These are phyloP conservation scores for Gracilinanus agilis DNA, from an alignment of 2,113 vertebrate species.

Conservation along the genomic window DNA sequence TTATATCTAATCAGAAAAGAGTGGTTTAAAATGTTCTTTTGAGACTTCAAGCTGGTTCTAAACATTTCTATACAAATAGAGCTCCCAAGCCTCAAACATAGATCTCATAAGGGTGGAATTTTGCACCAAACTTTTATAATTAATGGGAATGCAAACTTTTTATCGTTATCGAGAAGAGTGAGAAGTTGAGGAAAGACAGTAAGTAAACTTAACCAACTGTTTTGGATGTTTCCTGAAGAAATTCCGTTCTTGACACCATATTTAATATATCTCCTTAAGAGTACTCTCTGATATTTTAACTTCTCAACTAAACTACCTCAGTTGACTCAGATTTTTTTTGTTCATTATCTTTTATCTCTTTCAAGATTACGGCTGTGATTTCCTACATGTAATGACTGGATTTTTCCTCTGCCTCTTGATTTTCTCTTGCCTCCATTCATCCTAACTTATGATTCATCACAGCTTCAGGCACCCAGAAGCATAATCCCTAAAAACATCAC, in stretches of 20 bases:
- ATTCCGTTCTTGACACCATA: background rate
- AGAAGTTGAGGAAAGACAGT: background rate
- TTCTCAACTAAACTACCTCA: slow-evolving; percentile 22
- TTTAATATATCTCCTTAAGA: slow-evolving; percentile 20
- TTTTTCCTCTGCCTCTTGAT: slow-evolving; percentile 26
- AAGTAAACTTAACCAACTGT: background rate
- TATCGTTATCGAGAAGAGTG: background rate
- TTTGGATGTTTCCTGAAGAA: background rate
- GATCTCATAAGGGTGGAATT: slow-evolving; percentile 72
- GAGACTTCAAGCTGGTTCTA: slow-evolving; percentile 70
- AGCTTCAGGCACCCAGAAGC: slow-evolving; percentile 38
- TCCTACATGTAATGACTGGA: slow-evolving; percentile 16
- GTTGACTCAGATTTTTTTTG: background rate
- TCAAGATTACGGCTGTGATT: background rate
- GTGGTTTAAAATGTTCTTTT: slow-evolving; percentile 68
- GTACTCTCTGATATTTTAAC: background rate
- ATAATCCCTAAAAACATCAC: slow-evolving; percentile 44
- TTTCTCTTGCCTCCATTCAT: slow-evolving; percentile 1
- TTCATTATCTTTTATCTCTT: slow-evolving; percentile 28
- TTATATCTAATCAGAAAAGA: slow-evolving; percentile 70
- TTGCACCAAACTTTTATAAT: slow-evolving; percentile 67
- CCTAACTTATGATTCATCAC: slow-evolving; percentile 27
- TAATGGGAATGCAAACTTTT: background rate
- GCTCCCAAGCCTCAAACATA: slow-evolving; percentile 63
- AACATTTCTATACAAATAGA: slow-evolving; percentile 52